Evolutionary conservation across 1,140 invertebrate species (phyloP), one percentile per base, ranked within the genome.

Genomic region (Heliothis virescens): DNA sequence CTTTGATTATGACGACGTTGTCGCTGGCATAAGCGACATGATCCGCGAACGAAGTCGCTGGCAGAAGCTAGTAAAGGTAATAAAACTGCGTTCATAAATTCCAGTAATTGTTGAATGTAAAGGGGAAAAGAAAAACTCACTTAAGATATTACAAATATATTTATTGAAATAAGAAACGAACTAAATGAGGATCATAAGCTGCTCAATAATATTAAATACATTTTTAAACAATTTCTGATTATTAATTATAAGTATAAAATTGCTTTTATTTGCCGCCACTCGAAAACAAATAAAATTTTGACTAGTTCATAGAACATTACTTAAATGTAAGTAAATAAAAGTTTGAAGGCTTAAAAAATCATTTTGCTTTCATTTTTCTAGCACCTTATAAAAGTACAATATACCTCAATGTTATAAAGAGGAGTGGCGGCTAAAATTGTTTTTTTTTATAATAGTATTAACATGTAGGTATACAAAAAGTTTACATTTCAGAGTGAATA

Each of bases 61-160:
- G n/a, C n/a, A n/a, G n/a, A n/a, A n/a, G n/a, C n/a, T n/a, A n/a
- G n/a, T n/a, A n/a, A n/a, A n/a, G n/a, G n/a, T n/a, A n/a, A n/a
- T 41, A 34, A 34, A 34, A 34, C 34, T 34, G 0, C 34, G 34
- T 41, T 41, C 34, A 7, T 59, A 21, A 9, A 26, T 60, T 26
- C 9, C 21, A 41, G 34, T 41, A 9, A 7, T 9, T 41, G 4
- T 9, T 41, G 34, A 7, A 41, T 41, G 9, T 41, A 47, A n/a
- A 15, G 57, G 21, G 48, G 59, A 57, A 26, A 86, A 90, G 86
- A 82, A 85, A 89, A 62, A 91, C 74, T 77, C 84, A 83, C 15
- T 65, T 82, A 80, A 83, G 86, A 90, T 93, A 92, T 93, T 94
- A 94, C 91, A 94, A 94, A 93, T 94, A 93, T 94, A 86, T 90